These are phyloP conservation scores for Aphelenchoides besseyi DNA, from an alignment of 1,140 invertebrate species.

Conservation along the genomic window DNA sequence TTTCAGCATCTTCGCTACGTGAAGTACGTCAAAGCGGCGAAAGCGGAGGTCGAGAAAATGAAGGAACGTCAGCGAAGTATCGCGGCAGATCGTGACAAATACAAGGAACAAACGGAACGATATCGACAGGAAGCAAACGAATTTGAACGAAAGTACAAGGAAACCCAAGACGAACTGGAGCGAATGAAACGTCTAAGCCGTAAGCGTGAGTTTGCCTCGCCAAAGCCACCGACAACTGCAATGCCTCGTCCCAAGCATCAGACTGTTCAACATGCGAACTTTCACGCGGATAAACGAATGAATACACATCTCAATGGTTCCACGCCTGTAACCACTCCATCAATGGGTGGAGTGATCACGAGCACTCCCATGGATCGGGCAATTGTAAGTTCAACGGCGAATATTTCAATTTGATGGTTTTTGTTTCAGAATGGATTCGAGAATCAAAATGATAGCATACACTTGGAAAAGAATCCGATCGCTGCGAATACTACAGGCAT, in stretches of 20 bases:
- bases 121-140: not conserved
- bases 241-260: not conserved
- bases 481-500: not conserved
- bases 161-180: slow-evolving; percentile 6
- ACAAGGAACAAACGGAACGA: not conserved
- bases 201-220: not conserved
- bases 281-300: slow-evolving; percentile 11
- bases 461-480: slow-evolving; percentile 11
- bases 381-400: not conserved
- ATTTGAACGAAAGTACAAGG: not conserved
- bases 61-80: not conserved
- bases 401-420: not conserved
- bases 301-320: slow-evolving; percentile 15
- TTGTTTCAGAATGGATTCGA: slow-evolving; percentile 9
- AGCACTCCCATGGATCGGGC: slow-evolving; percentile 21
- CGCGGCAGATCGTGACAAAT: not conserved
- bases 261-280: not conserved
- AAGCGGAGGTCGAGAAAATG: slow-evolving; percentile 13
- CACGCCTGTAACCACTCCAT: slow-evolving; percentile 18
- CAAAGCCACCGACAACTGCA: not conserved
- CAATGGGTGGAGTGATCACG: slow-evolving; percentile 1
- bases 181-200: slow-evolving; percentile 7
- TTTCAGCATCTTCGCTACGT: slow-evolving; percentile 9
- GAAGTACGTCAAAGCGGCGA: slow-evolving; percentile 18
- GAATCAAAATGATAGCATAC: not conserved